These are phyloP conservation scores for Acanthacorydalis orientalis DNA, from an alignment of 2,888 invertebrate species.

Conservation along the genomic window DNA sequence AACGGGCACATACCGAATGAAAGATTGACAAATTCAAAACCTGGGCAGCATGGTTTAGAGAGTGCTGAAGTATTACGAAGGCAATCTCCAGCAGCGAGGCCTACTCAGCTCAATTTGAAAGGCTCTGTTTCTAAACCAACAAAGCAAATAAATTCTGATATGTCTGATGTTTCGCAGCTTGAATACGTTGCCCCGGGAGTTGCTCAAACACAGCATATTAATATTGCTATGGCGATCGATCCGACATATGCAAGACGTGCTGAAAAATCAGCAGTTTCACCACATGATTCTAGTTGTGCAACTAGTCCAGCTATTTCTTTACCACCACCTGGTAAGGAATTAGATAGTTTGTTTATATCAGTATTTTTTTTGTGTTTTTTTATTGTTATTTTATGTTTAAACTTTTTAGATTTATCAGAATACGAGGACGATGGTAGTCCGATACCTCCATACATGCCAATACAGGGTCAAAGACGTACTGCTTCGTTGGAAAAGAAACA, in stretches of 20 bases:
- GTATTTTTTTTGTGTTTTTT: no score
- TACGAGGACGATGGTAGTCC: slow-evolving; percentile 37
- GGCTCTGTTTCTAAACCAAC: slow-evolving; percentile 6
- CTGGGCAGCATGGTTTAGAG: not conserved
- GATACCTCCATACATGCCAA: slow-evolving; percentile 59
- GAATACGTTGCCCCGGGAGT: slow-evolving; percentile 10
- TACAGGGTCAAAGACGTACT: slow-evolving; percentile 53
- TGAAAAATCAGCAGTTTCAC: slow-evolving; percentile 13
- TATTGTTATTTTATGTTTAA: slow-evolving; percentile 4
- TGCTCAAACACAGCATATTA: slow-evolving; percentile 23
- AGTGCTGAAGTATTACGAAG: not conserved
- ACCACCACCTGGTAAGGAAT: slow-evolving; percentile 16
- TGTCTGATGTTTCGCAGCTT: slow-evolving; percentile 11
- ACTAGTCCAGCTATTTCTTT: not conserved
- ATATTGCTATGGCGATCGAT: slow-evolving; percentile 50
- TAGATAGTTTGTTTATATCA: no score
- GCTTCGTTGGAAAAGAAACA: slow-evolving; percentile 44
- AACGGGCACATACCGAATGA: not conserved
- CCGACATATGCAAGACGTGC: slow-evolving; percentile 36
- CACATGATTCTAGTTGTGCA: slow-evolving; percentile 17
- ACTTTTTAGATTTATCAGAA: slow-evolving; percentile 11
- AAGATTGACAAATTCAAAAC: not conserved
- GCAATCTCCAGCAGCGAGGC: slow-evolving; percentile 14
- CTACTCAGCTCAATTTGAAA: slow-evolving; percentile 23
- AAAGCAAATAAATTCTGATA: slow-evolving; percentile 12